These are phyloP conservation scores for Drosophila testacea DNA, from an alignment of 2,888 invertebrate genomes.

Conservation along the genomic window DNA sequence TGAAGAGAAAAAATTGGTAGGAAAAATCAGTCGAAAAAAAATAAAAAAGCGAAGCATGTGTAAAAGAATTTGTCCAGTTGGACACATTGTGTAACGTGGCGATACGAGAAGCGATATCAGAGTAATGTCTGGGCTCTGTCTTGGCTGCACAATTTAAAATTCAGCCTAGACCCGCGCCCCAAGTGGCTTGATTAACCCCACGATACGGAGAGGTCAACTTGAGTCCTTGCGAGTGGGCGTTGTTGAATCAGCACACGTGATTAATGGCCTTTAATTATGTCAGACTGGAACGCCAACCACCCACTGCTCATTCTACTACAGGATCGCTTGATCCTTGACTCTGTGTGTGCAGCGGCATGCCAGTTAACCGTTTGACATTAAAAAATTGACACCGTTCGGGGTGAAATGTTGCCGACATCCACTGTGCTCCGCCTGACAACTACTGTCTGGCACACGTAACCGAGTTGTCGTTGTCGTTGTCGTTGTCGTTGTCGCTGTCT, in stretches of 20 bases:
- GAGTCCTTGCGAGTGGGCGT: constrained; percentile 65
- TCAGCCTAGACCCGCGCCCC: constrained; percentile 42
- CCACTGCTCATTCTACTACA: background rate
- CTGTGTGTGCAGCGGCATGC: constrained; percentile 67
- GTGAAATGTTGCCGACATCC: constrained; percentile 82
- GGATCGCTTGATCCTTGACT: constrained; percentile 18
- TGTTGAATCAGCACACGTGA: constrained; percentile 84
- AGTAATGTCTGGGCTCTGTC: constrained; percentile 28
- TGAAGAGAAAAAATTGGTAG: constrained; percentile 24
- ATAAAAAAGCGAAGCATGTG: constrained; percentile 46
- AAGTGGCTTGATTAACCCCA: constrained; percentile 80
- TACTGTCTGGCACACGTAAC: constrained; percentile 79
- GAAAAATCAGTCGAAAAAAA: constrained; percentile 30
- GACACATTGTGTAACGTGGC: constrained; percentile 58
- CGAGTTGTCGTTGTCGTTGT: constrained; percentile 45
- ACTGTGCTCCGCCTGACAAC: constrained; percentile 72
- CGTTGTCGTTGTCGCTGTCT: constrained; percentile 45
- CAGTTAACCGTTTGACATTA: constrained; percentile 78
- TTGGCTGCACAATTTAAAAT: constrained; percentile 61
- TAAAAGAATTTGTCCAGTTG: constrained; percentile 71
- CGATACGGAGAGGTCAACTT: constrained; percentile 42
- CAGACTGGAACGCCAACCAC: constrained; percentile 55
- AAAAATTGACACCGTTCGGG: constrained; percentile 84
- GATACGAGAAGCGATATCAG: constrained; percentile 55
- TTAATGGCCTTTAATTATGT: constrained; percentile 85